These are phyloP conservation scores for Pegoplata infirma DNA, from an alignment of 2,888 invertebrate genomes.

Conservation along the genomic window DNA sequence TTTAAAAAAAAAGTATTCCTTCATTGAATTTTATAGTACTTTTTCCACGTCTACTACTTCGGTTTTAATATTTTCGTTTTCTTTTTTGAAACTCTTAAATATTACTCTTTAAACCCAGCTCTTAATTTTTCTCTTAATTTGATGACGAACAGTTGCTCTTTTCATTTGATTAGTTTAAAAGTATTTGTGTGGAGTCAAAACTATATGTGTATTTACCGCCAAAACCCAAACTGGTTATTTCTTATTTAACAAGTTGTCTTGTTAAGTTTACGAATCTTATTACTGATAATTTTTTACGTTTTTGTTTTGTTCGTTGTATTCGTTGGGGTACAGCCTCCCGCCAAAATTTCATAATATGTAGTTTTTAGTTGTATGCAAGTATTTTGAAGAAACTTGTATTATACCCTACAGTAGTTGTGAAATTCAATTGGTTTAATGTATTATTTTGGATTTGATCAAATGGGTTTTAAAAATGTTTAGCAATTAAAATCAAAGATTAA, in stretches of 20 bases:
- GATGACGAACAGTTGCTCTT: slow-evolving; percentile 22
- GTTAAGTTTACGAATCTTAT: slow-evolving; percentile 50
- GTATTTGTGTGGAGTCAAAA: slow-evolving; percentile 3
- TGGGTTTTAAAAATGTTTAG: too few species aligned
- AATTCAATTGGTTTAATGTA: not conserved
- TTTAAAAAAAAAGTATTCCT: too few species aligned
- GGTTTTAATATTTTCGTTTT: not conserved
- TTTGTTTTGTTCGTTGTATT: slow-evolving; percentile 61
- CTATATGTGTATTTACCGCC: slow-evolving; percentile 50
- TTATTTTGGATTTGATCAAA: slow-evolving; percentile 5
- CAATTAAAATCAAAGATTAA: too few species aligned
- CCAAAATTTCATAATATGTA: slow-evolving; percentile 62
- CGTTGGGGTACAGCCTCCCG: slow-evolving; percentile 65
- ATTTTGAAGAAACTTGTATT: not conserved
- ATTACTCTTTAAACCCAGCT: slow-evolving; percentile 5
- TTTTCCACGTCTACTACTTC: not conserved
- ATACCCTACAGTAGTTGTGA: not conserved
- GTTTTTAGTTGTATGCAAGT: not conserved
- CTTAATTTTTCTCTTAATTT: slow-evolving; percentile 15
- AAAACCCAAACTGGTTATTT: slow-evolving; percentile 60
- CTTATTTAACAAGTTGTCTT: slow-evolving; percentile 58
- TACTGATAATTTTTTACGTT: slow-evolving; percentile 60
- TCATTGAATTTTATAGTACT: too few species aligned
- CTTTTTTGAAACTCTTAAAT: slow-evolving; percentile 21
- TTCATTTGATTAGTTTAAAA: not conserved